Conservation (phyloP, 2,797 vertebrate genomes). For the Numenius phaeopus region DNA sequence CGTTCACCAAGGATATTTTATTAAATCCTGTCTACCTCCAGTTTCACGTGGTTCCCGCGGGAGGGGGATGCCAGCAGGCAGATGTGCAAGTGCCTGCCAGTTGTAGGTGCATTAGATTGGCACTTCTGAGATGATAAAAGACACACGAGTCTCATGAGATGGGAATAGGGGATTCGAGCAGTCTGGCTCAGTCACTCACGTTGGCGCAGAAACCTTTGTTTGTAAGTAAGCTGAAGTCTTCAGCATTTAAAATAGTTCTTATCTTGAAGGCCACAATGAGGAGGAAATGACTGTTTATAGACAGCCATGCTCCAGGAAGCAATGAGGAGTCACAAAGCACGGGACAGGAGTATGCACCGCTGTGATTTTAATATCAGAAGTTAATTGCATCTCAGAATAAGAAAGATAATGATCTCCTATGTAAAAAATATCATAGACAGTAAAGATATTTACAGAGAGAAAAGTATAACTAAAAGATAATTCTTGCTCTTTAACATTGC, state of each 20-base stretch:
- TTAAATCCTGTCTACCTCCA: not conserved
- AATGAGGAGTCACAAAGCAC: not conserved
- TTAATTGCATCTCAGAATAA: not conserved
- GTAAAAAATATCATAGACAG: not conserved
- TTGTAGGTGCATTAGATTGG: constrained; percentile 12
- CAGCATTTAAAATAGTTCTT: constrained; percentile 26
- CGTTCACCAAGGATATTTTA: not conserved
- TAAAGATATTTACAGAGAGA: not conserved
- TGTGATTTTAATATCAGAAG: not conserved
- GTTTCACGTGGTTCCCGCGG: rapidly evolving
- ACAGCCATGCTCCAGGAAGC: not conserved
- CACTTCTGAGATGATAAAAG: constrained; percentile 45
- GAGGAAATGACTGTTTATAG: not conserved
- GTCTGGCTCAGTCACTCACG: rapidly evolving
- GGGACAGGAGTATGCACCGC: not conserved
- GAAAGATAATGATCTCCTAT: not conserved
- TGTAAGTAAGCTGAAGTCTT: constrained; percentile 1
- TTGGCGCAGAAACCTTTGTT: not conserved
- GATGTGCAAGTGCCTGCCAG: not conserved
- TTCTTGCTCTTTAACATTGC: not conserved
- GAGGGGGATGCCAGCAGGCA: not conserved
- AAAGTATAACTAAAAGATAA: not conserved
- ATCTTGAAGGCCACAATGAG: not conserved
- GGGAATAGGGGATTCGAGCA: constrained; percentile 32
- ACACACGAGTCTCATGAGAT: not conserved